Base-by-base conservation (phyloP, 2,113 vertebrate species). In the Acrocephalus kingi region DNA sequence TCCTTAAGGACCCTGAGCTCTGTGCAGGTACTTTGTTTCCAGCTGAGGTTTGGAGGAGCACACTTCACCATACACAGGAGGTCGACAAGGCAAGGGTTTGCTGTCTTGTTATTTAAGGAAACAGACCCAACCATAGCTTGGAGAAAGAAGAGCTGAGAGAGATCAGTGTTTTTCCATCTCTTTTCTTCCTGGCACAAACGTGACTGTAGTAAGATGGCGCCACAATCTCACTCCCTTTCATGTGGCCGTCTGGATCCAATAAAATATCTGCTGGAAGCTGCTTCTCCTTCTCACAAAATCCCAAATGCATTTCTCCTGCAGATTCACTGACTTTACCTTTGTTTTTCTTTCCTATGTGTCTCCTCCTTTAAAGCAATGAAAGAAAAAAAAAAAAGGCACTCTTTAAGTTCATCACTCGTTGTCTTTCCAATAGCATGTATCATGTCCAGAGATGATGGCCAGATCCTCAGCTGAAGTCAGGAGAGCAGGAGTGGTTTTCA, bases 391-490 rank as follows among this genome's bases (percentile, higher is more conserved):
- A 48, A 74, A 88, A 51, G 16, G 48, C 83, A 77, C 48, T 84
- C 25, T 78, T 63, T 73, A 67, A 63, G 63, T 92, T 97, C 39
- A 15, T 94, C 81, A 64, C 45, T 95, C 9, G 0, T 82, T 95
- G 63, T 94, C 90, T 89, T 96, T 95, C 85, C 95, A 94, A 96
- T 64, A 95, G 97, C 96, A 95, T 87, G 91, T 93, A 90, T 93
- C 93, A 88, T 93, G 85, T 95, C 90, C 84, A 94, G 93, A 96
- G 76, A 91, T 80, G 69, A 69, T 71, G 85, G 51, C 51, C 66
- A 94, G 85, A 71, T 92, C 66, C 56, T 95, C 89, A 82, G 55
- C 93, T 89, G 89, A 92, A 94, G 46, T 31, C 61, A 67, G 55
- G 75, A 82, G 59, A 75, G 16, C 5, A 5, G n/a, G 58, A 77